A percentile compares a stretch with the other conserved stretches of the same genome.
phyloP scores from a whole-genome alignment of 2,113 vertebrate genomes.

The Australoheros scitulus region DNA sequence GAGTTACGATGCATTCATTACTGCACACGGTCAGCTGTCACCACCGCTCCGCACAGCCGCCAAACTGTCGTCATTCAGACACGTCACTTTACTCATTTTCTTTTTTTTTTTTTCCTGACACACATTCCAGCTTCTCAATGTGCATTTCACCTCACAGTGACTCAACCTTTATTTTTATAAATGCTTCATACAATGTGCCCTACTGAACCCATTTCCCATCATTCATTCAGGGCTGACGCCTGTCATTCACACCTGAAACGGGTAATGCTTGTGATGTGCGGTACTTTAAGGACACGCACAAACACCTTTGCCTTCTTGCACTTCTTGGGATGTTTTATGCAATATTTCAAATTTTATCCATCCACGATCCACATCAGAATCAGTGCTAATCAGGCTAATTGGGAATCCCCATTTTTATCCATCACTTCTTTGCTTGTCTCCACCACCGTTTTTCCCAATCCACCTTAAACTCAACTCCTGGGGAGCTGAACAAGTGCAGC shows the following conservation, averaged over 20 bases:
- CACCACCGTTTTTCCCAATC: background rate
- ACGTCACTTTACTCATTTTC: background rate
- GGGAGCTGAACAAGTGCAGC: background rate
- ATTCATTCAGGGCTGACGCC: background rate
- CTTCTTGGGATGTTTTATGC: too few species aligned
- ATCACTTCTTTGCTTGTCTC: background rate
- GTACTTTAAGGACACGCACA: background rate
- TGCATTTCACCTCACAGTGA: background rate
- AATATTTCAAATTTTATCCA: too few species aligned
- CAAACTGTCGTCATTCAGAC: background rate
- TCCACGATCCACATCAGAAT: too few species aligned
- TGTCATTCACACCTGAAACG: background rate
- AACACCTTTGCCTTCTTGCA: background rate
- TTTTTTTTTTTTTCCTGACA: background rate
- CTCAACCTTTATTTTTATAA: background rate
- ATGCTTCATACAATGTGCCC: background rate
- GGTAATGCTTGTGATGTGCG: too few species aligned
- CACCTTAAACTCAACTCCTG: background rate
- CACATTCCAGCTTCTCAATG: background rate
- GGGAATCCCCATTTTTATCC: background rate
- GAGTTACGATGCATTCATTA: slow-evolving; percentile 24
- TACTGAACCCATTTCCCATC: background rate
- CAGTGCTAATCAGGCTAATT: background rate
- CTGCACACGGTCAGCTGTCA: background rate
- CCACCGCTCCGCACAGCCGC: background rate